Conservation (phyloP, 2,797 vertebrate genomes). For the Pempheris klunzingeri region DNA sequence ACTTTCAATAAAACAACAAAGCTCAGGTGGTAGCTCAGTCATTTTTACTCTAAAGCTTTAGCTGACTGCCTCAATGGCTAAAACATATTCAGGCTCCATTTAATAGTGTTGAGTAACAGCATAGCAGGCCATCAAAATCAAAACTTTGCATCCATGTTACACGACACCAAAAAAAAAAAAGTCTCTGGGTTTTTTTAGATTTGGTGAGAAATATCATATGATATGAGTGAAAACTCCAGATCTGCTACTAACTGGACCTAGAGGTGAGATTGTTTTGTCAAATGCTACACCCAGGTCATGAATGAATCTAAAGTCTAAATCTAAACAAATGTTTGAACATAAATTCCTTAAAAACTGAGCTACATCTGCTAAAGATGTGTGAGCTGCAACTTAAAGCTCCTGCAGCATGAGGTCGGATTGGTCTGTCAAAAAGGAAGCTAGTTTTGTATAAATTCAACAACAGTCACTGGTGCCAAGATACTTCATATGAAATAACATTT, state of each 20-base stretch:
- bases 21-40: neutral
- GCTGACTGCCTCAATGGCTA: neutral
- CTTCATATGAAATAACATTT: neutral
- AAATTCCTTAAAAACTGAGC: neutral
- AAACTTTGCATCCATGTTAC: too few species aligned
- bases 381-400: neutral
- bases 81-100: neutral
- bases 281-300: neutral
- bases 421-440: neutral
- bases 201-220: neutral
- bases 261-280: neutral
- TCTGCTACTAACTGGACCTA: neutral
- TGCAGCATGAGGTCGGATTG: neutral
- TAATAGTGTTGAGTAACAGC: neutral
- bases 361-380: neutral
- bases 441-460: neutral
- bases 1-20: constrained; percentile 19
- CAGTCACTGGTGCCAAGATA: neutral
- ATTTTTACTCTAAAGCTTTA: neutral
- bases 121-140: neutral
- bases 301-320: neutral
- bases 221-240: neutral
- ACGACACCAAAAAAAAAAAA: neutral
- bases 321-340: neutral
- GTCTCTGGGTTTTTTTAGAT: neutral